Percentiles rank a stretch among this genome's conserved stretches.
Evolutionary conservation across 1,140 invertebrate species (phyloP).

Genomic region (Melitaea cinxia): DNA sequence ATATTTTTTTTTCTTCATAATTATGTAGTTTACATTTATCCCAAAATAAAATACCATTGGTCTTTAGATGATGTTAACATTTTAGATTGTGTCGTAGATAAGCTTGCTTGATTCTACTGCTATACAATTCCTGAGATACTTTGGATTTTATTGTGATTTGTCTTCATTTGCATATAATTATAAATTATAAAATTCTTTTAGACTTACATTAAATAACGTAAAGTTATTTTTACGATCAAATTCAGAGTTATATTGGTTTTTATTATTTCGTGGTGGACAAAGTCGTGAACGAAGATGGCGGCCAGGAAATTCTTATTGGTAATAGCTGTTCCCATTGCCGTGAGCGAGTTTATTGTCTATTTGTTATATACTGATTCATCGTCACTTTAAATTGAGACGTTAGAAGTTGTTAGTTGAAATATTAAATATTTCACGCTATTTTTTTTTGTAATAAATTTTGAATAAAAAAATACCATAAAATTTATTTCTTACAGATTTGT

Average conservation of each 20-base stretch:
- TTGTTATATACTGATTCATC: conserved; percentile 24
- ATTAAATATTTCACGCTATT: not conserved
- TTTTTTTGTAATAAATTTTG: too few species aligned
- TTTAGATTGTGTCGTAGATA: not conserved
- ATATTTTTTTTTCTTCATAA: too few species aligned
- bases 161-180: not conserved
- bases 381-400: conserved; percentile 12
- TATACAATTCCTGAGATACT: not conserved
- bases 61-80: not conserved
- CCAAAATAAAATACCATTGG: not conserved
- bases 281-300: conserved; percentile 61
- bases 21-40: not conserved
- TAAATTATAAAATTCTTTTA: too few species aligned
- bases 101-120: not conserved
- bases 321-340: conserved; percentile 39
- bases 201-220: too few species aligned
- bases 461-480: too few species aligned
- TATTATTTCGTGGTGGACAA: conserved; percentile 28
- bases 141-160: not conserved
- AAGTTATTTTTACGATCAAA: not conserved
- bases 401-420: not conserved
- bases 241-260: not conserved
- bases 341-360: conserved; percentile 36
- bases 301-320: conserved; percentile 56
- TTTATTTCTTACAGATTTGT: too few species aligned